Conservation (phyloP, 53 echinoderm and acorn worm species). For the Antedon mediterranea region DNA sequence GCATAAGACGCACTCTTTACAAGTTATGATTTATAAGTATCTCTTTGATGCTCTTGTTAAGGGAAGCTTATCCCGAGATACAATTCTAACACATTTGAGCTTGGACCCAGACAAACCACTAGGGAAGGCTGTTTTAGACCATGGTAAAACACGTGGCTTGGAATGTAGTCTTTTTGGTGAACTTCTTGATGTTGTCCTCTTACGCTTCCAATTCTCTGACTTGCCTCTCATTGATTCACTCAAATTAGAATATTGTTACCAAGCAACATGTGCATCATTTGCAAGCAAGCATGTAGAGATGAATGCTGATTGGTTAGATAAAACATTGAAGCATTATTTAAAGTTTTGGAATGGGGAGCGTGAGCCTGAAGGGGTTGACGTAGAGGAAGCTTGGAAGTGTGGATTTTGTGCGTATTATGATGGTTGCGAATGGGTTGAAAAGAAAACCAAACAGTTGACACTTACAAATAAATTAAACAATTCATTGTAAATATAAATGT, state of each 20-base stretch:
- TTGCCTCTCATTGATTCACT: conserved; percentile 49
- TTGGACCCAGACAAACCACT: conserved; percentile 32
- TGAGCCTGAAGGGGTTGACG: conserved; percentile 56
- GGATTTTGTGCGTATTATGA: conserved; percentile 48
- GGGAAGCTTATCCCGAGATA: conserved; percentile 29
- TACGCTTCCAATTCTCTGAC: conserved; percentile 46
- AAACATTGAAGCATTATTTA: conserved; percentile 35
- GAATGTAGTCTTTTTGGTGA: conserved; percentile 27
- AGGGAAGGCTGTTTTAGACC: conserved; percentile 26
- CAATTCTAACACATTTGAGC: conserved; percentile 15
- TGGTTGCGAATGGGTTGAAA: conserved; percentile 58
- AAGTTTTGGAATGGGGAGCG: conserved; percentile 61
- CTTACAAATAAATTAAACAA: neutral
- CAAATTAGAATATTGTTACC: conserved; percentile 49
- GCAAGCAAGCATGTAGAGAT: conserved; percentile 37
- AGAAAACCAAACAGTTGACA: conserved; percentile 38
- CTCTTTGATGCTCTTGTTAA: conserved; percentile 57
- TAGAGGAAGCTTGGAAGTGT: conserved; percentile 96
- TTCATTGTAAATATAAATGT: neutral
- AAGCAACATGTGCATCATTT: conserved; percentile 25
- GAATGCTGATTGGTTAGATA: conserved; percentile 58
- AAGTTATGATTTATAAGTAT: conserved; percentile 77
- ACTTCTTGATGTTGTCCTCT: conserved; percentile 26
- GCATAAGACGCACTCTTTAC: conserved; percentile 51
- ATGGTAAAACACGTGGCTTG: conserved; percentile 13